A percentile compares a stretch with the other conserved stretches of the same genome.
Evolutionary conservation across 1,140 invertebrate genomes (phyloP).

Genomic region (Spodoptera litura): DNA sequence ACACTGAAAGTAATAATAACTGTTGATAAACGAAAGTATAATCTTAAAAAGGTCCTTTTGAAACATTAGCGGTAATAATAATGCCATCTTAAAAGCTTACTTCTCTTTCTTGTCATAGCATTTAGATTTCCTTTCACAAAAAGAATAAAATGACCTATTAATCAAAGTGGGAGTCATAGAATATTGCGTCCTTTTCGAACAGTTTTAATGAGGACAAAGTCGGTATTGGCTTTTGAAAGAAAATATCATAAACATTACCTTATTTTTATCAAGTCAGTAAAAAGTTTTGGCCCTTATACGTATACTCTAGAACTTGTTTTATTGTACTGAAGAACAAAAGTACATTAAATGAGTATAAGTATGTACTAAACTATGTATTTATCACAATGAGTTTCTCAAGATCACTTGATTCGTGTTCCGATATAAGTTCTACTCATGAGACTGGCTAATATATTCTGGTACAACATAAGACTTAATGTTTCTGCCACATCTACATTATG

Average conservation of each 20-base stretch:
- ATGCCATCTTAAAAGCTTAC: slow-evolving; percentile 35
- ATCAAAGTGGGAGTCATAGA: slow-evolving; percentile 18
- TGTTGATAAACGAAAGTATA: background rate
- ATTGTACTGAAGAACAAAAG: too few species aligned
- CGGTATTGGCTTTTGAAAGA: slow-evolving; percentile 4
- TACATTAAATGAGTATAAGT: too few species aligned
- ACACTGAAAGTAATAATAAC: background rate
- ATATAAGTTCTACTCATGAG: slow-evolving; percentile 3
- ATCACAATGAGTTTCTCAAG: too few species aligned
- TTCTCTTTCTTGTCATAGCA: slow-evolving; percentile 16
- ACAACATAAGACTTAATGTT: slow-evolving; percentile 24
- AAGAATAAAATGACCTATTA: slow-evolving; percentile 16
- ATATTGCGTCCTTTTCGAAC: slow-evolving; percentile 6
- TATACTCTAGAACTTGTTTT: too few species aligned
- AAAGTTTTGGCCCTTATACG: background rate
- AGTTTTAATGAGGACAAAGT: slow-evolving; percentile 20
- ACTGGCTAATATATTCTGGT: slow-evolving; percentile 6
- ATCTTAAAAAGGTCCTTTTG: slow-evolving; percentile 10
- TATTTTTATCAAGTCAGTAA: background rate
- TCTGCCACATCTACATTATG: slow-evolving; percentile 12
- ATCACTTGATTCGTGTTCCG: background rate
- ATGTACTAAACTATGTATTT: too few species aligned
- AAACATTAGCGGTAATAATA: slow-evolving; percentile 21
- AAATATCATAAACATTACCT: background rate
- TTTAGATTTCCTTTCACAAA: slow-evolving; percentile 36